These are phyloP conservation scores for Cactoblastis cactorum DNA, from an alignment of 2,888 invertebrate genomes.

Conservation along the genomic window DNA sequence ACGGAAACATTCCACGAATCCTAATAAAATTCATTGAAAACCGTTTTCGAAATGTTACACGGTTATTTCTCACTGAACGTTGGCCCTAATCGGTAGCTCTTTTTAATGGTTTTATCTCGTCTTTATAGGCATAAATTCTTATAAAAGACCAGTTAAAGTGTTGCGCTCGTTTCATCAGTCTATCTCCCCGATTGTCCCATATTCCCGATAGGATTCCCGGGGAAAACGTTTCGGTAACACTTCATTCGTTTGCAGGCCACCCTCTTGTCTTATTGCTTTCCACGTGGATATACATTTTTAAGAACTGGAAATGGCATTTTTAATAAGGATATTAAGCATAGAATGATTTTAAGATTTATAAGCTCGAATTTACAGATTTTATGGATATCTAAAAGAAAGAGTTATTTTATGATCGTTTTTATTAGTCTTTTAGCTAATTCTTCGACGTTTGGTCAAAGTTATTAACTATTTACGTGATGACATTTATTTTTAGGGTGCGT, in stretches of 20 bases:
- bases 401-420: too few relatives aligned
- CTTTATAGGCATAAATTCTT: conserved; percentile 45
- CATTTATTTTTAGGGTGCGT: too few relatives aligned
- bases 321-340: not conserved
- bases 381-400: too few relatives aligned
- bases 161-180: conserved; percentile 43
- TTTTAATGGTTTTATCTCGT: conserved; percentile 28
- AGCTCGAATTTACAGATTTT: too few relatives aligned
- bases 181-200: conserved; percentile 47
- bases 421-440: too few relatives aligned
- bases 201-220: conserved; percentile 44
- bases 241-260: conserved; percentile 51
- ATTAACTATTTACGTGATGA: too few relatives aligned
- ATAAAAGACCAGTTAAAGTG: conserved; percentile 36
- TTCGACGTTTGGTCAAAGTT: too few relatives aligned
- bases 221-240: conserved; percentile 39
- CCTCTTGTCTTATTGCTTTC: conserved; percentile 27
- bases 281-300: conserved; percentile 5
- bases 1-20: not conserved
- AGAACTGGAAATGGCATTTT: conserved; percentile 6
- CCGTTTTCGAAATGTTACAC: not conserved
- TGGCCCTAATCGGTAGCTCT: conserved; percentile 15
- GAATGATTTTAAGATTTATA: not conserved
- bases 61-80: not conserved
- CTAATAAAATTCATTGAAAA: conserved; percentile 8